Conservation (phyloP, 2,797 vertebrate genomes). For the Cynopterus sphinx region DNA sequence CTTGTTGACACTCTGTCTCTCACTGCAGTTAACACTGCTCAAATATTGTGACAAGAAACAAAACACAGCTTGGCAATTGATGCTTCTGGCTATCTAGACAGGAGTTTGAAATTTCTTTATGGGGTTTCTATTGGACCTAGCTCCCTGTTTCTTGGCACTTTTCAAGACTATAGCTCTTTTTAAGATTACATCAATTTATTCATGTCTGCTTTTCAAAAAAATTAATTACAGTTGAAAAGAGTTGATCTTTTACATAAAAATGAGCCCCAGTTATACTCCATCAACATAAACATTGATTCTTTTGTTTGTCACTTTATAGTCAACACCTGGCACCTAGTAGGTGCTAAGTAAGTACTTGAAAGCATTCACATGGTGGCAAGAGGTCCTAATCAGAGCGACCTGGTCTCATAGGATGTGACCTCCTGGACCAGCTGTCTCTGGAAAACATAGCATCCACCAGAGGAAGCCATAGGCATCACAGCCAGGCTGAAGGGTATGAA, state of each 20-base stretch:
- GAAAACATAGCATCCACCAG: neutral
- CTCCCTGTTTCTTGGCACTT: neutral
- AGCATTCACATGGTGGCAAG: neutral
- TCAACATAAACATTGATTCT: neutral
- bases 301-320: neutral
- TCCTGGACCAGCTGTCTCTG: neutral
- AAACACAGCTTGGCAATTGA: neutral
- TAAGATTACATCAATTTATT: neutral
- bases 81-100: neutral
- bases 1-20: neutral
- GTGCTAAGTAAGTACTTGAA: neutral
- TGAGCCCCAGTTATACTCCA: neutral
- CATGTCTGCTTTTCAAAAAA: neutral
- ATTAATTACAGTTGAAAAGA: neutral
- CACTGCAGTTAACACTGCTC: neutral
- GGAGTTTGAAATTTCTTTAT: neutral
- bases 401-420: neutral
- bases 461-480: neutral
- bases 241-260: constrained; percentile 5
- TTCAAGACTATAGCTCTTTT: neutral
- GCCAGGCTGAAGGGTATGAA: neutral
- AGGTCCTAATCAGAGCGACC: neutral
- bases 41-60: neutral
- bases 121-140: neutral
- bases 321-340: neutral